These are phyloP conservation scores for Hymenochirus boettgeri DNA, from an alignment of 2,113 vertebrate species.

Conservation along the genomic window DNA sequence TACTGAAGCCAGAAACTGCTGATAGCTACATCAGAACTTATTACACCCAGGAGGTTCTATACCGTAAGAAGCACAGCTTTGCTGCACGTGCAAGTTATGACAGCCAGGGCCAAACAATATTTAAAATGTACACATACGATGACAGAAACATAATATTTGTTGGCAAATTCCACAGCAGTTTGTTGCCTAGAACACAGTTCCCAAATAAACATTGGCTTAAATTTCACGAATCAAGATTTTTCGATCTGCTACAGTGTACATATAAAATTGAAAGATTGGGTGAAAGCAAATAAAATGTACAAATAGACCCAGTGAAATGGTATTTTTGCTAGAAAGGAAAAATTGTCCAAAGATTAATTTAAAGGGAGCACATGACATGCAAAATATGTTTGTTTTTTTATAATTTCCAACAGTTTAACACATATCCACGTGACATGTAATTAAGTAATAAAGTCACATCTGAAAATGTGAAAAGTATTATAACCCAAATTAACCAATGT, in stretches of 20 bases:
- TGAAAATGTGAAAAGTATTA: too few species aligned
- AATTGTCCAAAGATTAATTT: too few species aligned
- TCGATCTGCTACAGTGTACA: constrained; percentile 35
- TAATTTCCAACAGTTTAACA: too few species aligned
- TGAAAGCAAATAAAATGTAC: background rate
- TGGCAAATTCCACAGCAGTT: constrained; percentile 37
- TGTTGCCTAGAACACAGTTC: constrained; percentile 48
- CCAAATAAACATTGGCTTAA: constrained; percentile 52
- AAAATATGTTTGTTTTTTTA: too few species aligned
- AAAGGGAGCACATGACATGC: too few species aligned
- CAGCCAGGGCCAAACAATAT: constrained; percentile 21
- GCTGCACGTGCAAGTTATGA: background rate
- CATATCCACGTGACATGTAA: too few species aligned
- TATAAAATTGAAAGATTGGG: background rate
- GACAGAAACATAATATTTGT: constrained; percentile 30
- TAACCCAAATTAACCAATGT: too few species aligned
- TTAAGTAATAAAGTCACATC: too few species aligned
- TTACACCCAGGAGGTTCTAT: constrained; percentile 25
- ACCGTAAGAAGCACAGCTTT: background rate
- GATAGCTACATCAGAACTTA: constrained; percentile 37
- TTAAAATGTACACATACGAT: constrained; percentile 27
- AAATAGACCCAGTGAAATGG: too few species aligned
- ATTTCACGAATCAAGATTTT: constrained; percentile 44
- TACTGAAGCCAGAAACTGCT: constrained; percentile 37
- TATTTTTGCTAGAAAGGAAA: too few species aligned